Base-by-base conservation (phyloP, 2,888 invertebrate genomes). In the Bembecia ichneumoniformis region DNA sequence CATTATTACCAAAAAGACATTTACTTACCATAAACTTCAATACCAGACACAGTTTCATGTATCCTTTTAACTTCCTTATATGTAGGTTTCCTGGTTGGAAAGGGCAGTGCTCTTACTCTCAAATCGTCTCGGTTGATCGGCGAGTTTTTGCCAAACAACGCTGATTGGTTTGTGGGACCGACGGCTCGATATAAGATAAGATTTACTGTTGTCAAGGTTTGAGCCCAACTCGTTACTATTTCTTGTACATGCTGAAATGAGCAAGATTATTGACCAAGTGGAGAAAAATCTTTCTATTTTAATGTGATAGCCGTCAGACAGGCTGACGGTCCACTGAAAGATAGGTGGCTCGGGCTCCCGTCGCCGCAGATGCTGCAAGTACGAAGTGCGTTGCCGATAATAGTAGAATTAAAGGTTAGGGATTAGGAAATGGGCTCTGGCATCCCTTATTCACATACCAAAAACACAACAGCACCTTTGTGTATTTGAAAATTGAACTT, bases 1-100 rank as follows among this genome's bases (percentile, higher is more conserved):
- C n/a, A n/a, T n/a, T n/a, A n/a, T n/a, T n/a, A n/a, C n/a, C n/a
- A n/a, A n/a, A 1, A 35, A 35, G 10, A 35, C 7, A 40, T 13
- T n/a, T 40, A 40, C 82, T 75, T 71, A 93, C 93, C 91, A 74
- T 93, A 93, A 35, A 93, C 87, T 63, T 91, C 89, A 44, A 91
- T 76, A 48, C 90, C 88, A 15, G 92, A 88, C 5, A 96, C 78
- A 46, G 92, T 82, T 48, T 90, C 89, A 58, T 94, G 92, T 0
- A 94, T 92, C 53, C 95, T 82, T 66, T 92, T 89, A 1, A 95
- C 90, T 82, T 96, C 96, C 48, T 90, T 92, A 61, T 91, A 93
- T 0, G 94, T 94, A 0, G 96, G 94, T 58, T 95, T 89, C 58
- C 92, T 87, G 0, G 96, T 96, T 0, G 93, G 92, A 77, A 96